Evolutionary conservation across 2,797 vertebrate genomes (phyloP).

Genomic region (Luscinia luscinia): DNA sequence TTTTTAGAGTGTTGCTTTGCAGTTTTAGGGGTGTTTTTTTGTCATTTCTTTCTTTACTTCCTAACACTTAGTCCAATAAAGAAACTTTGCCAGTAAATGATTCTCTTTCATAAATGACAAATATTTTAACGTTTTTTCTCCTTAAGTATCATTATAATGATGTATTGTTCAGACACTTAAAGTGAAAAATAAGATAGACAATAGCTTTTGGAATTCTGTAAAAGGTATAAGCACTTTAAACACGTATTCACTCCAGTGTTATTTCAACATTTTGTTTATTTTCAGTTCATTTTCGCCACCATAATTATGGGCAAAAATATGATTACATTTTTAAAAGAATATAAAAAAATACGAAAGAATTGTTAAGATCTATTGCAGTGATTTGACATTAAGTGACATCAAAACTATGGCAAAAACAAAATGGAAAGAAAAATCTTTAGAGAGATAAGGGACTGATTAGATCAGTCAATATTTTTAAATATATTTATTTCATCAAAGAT

Average conservation of each 20-base stretch:
- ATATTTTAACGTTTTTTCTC: background rate
- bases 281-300: background rate
- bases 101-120: background rate
- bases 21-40: fast-evolving
- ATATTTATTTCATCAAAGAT: background rate
- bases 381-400: background rate
- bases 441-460: background rate
- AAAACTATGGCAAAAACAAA: background rate
- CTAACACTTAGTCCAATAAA: background rate
- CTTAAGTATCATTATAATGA: background rate
- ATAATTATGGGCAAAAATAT: background rate
- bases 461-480: background rate
- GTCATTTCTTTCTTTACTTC: background rate
- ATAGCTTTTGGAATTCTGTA: background rate
- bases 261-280: background rate
- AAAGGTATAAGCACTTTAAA: background rate
- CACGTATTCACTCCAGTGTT: background rate
- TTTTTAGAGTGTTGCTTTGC: background rate
- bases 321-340: background rate
- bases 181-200: background rate
- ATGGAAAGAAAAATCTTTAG: background rate
- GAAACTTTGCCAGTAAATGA: background rate
- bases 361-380: background rate
- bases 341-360: background rate
- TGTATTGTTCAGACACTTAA: background rate